Conservation (phyloP, 2,888 invertebrate species). For the Tigriopus californicus region DNA sequence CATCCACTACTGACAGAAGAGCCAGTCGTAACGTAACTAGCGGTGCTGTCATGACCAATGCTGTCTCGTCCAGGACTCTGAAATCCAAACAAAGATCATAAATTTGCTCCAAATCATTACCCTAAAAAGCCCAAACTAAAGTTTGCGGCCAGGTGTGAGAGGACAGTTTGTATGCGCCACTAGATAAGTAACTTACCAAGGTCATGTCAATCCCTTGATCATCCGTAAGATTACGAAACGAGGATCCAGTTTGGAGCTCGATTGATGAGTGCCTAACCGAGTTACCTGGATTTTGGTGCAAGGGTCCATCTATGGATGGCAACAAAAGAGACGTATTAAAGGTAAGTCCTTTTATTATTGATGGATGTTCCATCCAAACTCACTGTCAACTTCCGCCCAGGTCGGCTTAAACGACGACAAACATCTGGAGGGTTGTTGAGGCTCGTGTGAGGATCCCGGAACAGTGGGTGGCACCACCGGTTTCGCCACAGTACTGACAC, state of each 20-base stretch:
- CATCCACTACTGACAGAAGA: conserved; percentile 34
- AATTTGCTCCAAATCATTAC: background rate
- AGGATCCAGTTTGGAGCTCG: background rate
- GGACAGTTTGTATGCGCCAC: too few relatives aligned
- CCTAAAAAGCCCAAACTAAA: background rate
- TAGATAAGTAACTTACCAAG: too few relatives aligned
- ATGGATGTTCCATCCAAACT: background rate
- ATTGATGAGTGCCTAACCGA: background rate
- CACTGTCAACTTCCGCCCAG: background rate
- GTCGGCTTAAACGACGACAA: background rate
- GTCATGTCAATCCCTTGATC: conserved; percentile 76
- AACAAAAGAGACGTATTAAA: conserved; percentile 27
- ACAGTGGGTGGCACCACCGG: conserved; percentile 1
- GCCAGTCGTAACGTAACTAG: conserved; percentile 22
- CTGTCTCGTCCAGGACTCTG: conserved; percentile 82
- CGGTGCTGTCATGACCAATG: conserved; percentile 44
- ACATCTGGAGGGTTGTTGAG: background rate
- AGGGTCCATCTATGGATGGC: conserved; percentile 63
- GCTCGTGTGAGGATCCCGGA: background rate
- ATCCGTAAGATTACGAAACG: conserved; percentile 29
- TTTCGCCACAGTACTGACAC: conserved; percentile 2
- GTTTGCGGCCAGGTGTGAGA: background rate
- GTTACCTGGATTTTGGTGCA: background rate
- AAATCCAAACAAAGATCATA: background rate
- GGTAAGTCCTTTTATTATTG: background rate